phyloP scores from a whole-genome alignment of 2,113 vertebrate genomes.

The Pterocles burchelli region DNA sequence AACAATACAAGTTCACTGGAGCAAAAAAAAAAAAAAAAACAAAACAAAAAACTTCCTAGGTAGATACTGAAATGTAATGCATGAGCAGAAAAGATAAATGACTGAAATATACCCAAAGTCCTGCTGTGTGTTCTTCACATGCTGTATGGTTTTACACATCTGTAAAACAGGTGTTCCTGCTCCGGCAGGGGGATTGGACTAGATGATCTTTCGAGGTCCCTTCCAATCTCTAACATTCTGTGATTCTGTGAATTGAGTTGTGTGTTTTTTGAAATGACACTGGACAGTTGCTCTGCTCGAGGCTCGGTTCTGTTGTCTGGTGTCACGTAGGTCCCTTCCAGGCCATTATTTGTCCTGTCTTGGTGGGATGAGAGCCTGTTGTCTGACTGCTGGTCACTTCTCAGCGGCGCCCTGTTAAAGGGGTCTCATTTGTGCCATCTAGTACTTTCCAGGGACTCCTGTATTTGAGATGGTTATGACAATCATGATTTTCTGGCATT shows the following conservation, averaged over 20 bases:
- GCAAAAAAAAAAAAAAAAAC: neutral
- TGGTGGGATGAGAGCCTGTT: neutral
- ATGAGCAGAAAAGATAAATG: neutral
- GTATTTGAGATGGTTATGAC: neutral
- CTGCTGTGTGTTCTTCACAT: neutral
- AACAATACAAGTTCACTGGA: neutral
- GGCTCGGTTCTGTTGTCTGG: neutral
- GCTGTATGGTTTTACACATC: neutral
- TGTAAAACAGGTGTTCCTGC: no score
- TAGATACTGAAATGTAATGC: neutral
- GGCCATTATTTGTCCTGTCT: neutral
- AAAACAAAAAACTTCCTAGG: neutral
- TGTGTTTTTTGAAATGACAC: neutral
- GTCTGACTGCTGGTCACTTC: neutral
- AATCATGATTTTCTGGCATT: neutral
- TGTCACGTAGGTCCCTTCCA: neutral
- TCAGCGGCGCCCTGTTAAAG: neutral
- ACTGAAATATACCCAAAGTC: neutral
- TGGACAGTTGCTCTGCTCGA: neutral
- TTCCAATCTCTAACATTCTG: no score
- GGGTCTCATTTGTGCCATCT: rapidly evolving
- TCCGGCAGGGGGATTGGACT: no score
- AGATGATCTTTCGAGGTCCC: no score
- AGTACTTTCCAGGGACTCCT: neutral
- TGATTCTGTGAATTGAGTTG: neutral